Evolutionary conservation across 2,888 invertebrate genomes (phyloP).

Genomic region (Drosophila paucipuncta): DNA sequence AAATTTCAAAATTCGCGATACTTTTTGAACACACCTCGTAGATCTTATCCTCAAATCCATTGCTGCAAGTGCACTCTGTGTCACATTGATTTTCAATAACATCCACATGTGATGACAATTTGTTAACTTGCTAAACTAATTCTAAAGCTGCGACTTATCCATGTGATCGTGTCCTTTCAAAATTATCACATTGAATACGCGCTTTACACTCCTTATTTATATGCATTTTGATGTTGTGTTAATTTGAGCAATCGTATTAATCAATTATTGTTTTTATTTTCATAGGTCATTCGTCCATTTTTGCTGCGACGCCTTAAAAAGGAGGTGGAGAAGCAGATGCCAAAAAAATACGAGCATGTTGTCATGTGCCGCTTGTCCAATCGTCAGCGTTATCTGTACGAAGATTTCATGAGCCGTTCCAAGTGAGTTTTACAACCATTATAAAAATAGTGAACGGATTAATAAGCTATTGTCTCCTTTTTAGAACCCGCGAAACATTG

Average conservation of each 20-base stretch:
- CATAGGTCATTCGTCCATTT: constrained; percentile 95
- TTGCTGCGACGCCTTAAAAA: constrained; percentile 95
- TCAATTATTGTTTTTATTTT: neutral
- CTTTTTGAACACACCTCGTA: neutral
- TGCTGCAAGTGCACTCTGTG: constrained; percentile 71
- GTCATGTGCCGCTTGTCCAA: constrained; percentile 97
- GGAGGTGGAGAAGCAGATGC: constrained; percentile 99
- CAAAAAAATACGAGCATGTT: constrained; percentile 98
- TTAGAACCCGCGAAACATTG: constrained; percentile 96
- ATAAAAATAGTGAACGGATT: neutral
- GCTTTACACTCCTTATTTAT: constrained; percentile 24
- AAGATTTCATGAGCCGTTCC: constrained; percentile 99
- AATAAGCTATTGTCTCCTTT: neutral
- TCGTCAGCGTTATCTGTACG: constrained; percentile 98
- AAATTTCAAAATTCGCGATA: too few species aligned
- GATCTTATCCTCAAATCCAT: neutral
- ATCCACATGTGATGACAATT: constrained; percentile 69
- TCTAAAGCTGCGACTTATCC: constrained; percentile 62
- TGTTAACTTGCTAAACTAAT: constrained; percentile 69
- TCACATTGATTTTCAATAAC: constrained; percentile 38
- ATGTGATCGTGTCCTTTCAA: constrained; percentile 44
- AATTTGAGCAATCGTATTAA: constrained; percentile 2
- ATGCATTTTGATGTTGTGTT: neutral
- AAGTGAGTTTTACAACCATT: constrained; percentile 88
- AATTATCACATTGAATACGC: constrained; percentile 65